Conservation (phyloP, 2,888 invertebrate species). For the Oscheius myriophilus region DNA sequence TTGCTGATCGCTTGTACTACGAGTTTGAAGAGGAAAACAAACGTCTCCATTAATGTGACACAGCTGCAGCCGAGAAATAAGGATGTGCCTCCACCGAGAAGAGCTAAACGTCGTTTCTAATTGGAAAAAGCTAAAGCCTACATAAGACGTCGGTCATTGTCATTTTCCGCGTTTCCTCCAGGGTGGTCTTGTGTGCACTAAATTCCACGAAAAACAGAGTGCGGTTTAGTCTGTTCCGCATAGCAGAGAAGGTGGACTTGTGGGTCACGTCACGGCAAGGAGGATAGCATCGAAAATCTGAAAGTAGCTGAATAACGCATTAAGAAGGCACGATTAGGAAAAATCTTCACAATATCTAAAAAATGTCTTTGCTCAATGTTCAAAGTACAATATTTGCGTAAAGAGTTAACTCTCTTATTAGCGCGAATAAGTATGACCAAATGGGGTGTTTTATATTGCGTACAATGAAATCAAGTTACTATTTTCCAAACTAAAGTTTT, state of each 20-base stretch:
- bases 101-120: slow-evolving; percentile 35
- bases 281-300: slow-evolving; percentile 16
- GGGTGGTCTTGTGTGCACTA: neutral
- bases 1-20: slow-evolving; percentile 25
- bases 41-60: slow-evolving; percentile 55
- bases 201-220: neutral
- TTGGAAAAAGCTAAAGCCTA: slow-evolving; percentile 27
- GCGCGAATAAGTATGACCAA: no score
- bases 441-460: no score
- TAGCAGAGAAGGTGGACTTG: slow-evolving; percentile 2
- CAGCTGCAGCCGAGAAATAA: slow-evolving; percentile 56
- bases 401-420: no score
- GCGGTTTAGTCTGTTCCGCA: slow-evolving; percentile 1
- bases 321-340: no score
- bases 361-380: no score
- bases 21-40: slow-evolving; percentile 51
- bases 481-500: no score
- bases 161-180: slow-evolving; percentile 25
- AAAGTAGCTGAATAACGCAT: neutral
- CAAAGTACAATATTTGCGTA: no score
- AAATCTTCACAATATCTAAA: no score
- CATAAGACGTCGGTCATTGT: slow-evolving; percentile 40
- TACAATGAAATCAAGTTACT: no score
- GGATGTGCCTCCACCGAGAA: slow-evolving; percentile 50
- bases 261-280: slow-evolving; percentile 11